Conservation (phyloP, 2,113 vertebrate species). For the Limnothrissa miodon region DNA sequence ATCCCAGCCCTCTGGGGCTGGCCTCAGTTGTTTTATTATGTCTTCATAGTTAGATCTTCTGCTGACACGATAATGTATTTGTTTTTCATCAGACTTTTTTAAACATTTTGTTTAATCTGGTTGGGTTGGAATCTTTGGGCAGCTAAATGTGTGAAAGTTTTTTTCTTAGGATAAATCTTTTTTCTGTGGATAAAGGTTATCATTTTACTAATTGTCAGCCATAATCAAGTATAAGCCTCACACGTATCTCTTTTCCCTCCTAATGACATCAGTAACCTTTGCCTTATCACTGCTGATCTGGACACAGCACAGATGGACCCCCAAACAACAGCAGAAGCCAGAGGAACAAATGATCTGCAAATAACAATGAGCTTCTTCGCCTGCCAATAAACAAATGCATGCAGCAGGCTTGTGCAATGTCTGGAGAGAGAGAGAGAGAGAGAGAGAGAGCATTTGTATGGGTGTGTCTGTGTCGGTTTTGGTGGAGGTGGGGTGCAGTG, state of each 20-base stretch:
- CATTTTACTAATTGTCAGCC: not conserved
- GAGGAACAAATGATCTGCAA: conserved; percentile 29
- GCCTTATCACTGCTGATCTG: not conserved
- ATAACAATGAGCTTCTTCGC: conserved; percentile 11
- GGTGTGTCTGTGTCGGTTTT: not conserved
- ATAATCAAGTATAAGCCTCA: not conserved
- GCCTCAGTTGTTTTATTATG: not conserved
- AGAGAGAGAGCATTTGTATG: not conserved
- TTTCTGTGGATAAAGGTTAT: not conserved
- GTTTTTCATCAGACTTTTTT: not conserved
- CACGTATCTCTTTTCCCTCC: not conserved
- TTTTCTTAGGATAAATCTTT: not conserved
- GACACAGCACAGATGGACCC: conserved; percentile 20
- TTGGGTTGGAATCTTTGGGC: not conserved
- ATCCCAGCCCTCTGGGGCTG: not conserved
- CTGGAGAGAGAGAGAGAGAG: not conserved
- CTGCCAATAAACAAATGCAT: conserved; percentile 11
- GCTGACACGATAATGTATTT: not conserved
- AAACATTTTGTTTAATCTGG: not conserved
- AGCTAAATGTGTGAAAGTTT: not conserved
- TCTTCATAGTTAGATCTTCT: not conserved
- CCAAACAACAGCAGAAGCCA: conserved; percentile 21
- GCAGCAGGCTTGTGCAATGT: not conserved
- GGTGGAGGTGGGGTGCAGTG: not conserved
- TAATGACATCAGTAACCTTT: not conserved